Conservation (phyloP, 2,113 vertebrate species). For the Abramis brama region DNA sequence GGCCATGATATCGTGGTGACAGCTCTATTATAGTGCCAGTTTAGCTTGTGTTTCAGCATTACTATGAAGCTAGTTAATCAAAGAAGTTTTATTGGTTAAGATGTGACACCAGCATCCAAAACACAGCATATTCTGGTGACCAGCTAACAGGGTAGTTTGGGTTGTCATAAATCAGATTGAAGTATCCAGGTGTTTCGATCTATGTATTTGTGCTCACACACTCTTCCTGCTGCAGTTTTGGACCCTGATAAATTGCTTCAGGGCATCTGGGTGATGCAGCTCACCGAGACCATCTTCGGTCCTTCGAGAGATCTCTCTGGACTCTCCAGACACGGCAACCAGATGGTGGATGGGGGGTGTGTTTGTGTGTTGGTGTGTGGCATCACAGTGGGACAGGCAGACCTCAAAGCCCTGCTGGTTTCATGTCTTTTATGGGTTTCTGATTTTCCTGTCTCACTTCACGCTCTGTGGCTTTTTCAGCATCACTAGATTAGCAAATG, state of each 20-base stretch:
- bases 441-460: slow-evolving; percentile 35
- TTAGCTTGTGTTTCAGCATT: neutral
- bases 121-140: neutral
- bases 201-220: neutral
- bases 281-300: slow-evolving; percentile 29
- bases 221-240: neutral
- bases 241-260: slow-evolving; percentile 22
- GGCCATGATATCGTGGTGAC: neutral
- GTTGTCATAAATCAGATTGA: slow-evolving; percentile 27
- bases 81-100: neutral
- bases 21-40: neutral
- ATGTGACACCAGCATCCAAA: neutral
- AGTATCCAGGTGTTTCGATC: slow-evolving; percentile 30
- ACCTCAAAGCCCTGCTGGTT: slow-evolving; percentile 43
- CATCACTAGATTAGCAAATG: slow-evolving; percentile 31
- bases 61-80: neutral
- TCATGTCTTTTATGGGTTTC: slow-evolving; percentile 39
- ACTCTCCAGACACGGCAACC: slow-evolving; percentile 73
- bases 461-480: slow-evolving; percentile 22
- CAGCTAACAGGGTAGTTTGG: neutral
- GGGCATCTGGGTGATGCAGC: slow-evolving; percentile 41
- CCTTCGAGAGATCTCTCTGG: slow-evolving; percentile 63
- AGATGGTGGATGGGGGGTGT: slow-evolving; percentile 71
- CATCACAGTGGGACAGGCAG: slow-evolving; percentile 22
- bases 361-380: slow-evolving; percentile 26